Evolutionary conservation across 37 sponge, comb jelly and placozoan species (phyloP).

Genomic region (Axinella damicornis): DNA sequence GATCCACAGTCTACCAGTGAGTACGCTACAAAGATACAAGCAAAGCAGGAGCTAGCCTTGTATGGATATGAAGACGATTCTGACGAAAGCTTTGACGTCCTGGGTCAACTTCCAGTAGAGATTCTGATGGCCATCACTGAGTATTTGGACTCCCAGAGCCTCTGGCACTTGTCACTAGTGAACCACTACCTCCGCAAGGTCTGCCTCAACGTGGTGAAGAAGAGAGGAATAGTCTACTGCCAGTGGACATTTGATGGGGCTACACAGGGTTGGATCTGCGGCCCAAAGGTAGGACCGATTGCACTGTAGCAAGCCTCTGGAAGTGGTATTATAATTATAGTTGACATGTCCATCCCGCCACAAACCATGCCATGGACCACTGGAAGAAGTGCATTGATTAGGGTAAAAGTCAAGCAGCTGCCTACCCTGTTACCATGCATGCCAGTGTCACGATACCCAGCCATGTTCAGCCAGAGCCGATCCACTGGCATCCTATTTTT

Average conservation of each 20-base stretch:
- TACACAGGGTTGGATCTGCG: background rate
- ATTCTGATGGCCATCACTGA: slow-evolving; percentile 23
- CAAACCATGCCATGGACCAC: too few relatives aligned
- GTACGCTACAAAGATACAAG: slow-evolving; percentile 32
- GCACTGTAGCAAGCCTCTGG: too few relatives aligned
- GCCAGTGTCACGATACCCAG: too few relatives aligned
- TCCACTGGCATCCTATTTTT: too few relatives aligned
- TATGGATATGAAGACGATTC: slow-evolving; percentile 64
- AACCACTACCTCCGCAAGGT: slow-evolving; percentile 58
- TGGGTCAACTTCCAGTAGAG: slow-evolving; percentile 68
- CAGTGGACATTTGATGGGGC: slow-evolving; percentile 10
- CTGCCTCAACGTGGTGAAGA: slow-evolving; percentile 46
- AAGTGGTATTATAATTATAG: too few relatives aligned
- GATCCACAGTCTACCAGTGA: background rate
- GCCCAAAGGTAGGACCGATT: slow-evolving; percentile 27
- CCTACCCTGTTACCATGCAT: too few relatives aligned
- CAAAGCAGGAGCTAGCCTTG: slow-evolving; percentile 62
- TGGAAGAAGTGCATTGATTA: too few relatives aligned
- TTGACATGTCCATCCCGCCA: too few relatives aligned
- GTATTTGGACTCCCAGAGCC: slow-evolving; percentile 62
- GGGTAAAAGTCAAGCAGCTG: too few relatives aligned
- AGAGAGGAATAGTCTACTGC: slow-evolving; percentile 52
- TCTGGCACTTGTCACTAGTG: slow-evolving; percentile 64
- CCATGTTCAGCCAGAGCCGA: too few relatives aligned
- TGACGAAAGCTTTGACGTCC: slow-evolving; percentile 50